Conservation (phyloP, 1,140 invertebrate genomes). For the Bombus waltoni region DNA sequence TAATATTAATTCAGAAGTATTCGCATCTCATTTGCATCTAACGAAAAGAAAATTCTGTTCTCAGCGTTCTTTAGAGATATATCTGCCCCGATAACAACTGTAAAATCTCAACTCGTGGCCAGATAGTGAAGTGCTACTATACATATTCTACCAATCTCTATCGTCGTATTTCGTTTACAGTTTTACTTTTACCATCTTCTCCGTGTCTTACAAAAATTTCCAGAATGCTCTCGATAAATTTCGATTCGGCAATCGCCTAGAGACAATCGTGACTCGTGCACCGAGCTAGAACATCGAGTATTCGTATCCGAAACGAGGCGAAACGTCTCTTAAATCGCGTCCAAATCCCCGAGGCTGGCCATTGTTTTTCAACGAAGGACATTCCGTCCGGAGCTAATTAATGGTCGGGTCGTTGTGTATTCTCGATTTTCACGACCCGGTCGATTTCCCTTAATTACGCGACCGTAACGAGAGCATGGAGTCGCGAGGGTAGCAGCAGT, state of each 20-base stretch:
- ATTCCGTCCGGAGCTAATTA: constrained; percentile 4
- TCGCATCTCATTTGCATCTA: too few species aligned
- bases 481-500: neutral
- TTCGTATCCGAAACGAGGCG: neutral
- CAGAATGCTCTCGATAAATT: neutral
- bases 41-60: too few species aligned
- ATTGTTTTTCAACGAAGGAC: constrained; percentile 5
- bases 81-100: too few species aligned
- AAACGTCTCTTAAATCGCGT: neutral
- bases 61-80: too few species aligned
- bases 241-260: neutral
- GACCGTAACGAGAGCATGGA: neutral
- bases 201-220: neutral
- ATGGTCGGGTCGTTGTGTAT: neutral
- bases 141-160: too few species aligned
- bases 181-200: neutral
- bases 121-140: too few species aligned
- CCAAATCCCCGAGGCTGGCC: neutral
- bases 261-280: neutral
- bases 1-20: neutral
- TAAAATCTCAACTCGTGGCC: too few species aligned
- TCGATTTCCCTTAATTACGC: constrained; percentile 53
- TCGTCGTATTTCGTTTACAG: too few species aligned
- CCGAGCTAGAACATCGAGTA: neutral
- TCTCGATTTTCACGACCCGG: neutral